Evolutionary conservation across 2,113 vertebrate species (phyloP).

Genomic region (Tupaia chinensis): DNA sequence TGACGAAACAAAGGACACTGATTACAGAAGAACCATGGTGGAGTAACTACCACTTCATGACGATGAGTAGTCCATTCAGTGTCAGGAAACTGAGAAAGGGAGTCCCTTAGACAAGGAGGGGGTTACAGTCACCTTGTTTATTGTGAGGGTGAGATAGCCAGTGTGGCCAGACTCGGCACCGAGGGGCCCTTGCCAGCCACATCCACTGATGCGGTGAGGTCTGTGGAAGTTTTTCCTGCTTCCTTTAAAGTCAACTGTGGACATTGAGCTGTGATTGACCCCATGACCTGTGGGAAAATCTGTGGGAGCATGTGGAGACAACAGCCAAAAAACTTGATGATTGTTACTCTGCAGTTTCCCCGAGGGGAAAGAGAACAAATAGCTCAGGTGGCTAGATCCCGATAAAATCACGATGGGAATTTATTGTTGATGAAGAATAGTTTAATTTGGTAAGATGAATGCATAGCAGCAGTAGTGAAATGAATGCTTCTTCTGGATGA

Average conservation of each 20-base stretch:
- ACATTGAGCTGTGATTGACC: neutral
- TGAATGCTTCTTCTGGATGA: neutral
- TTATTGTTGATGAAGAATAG: neutral
- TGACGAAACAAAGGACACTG: neutral
- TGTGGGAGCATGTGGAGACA: neutral
- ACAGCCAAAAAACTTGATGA: accelerated
- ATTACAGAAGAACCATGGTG: neutral
- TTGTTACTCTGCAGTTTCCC: neutral
- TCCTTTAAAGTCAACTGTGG: neutral
- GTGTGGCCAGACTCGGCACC: neutral
- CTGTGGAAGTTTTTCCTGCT: neutral
- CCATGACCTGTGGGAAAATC: too few species aligned
- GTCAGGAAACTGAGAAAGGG: neutral
- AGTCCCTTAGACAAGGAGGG: neutral
- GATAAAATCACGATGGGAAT: neutral
- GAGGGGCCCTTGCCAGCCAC: accelerated
- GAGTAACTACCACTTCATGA: neutral
- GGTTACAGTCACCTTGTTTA: too few species aligned
- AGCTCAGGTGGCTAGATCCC: neutral
- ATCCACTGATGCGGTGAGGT: neutral
- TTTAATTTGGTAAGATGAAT: neutral
- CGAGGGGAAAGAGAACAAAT: neutral
- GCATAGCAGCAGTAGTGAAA: neutral
- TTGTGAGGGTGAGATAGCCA: neutral
- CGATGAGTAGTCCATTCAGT: neutral